Evolutionary conservation across 2,113 vertebrate species (phyloP), one percentile per base, ranked within the genome.

Genomic region (Anarhynchus alexandrinus): DNA sequence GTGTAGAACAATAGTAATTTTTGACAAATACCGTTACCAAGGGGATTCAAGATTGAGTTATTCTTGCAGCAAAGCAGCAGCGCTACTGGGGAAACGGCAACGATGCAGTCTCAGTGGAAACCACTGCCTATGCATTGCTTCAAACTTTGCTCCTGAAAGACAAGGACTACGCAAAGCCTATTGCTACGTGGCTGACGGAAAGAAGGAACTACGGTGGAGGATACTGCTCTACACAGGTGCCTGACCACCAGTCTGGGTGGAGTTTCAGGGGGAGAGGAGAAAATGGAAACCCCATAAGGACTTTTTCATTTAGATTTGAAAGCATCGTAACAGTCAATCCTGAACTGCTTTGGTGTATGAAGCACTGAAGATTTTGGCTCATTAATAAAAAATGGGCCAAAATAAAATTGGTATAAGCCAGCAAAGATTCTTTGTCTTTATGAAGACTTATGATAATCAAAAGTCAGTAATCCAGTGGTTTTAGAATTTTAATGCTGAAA

Each of bases 121-220:
- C 97, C 34, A 98, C 98, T 7, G 98, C 98, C 51, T 99, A 98
- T 18, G 98, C 98, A 23, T 96, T 99, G 49, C 96, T 99, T 27
- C 93, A 98, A 27, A 98, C 98, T 4, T 54, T 99, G 77, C 86
- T 90, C 55, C 97, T 98, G 55, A 29, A 57, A 3, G 88, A 98
- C 11, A 47, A 32, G 4, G 16, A 87, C 4, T 97, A 96, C 6
- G 96, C 99, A 34, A 89, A 92, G 29, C 78, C 96, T 34, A 95
- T 97, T 47, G 98, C 97, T 42, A 98, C 94, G 0, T 99, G 98
- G 98, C 92, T 99, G 85, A 96, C 94, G 3, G 96, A 98, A 43
- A 98, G 97, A 54, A 98, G 98, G 96, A 98, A 98, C 92, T 98
- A 97, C 2, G 95, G 82, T 5, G 98, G 98, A 59, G 98, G 98